phyloP scores from a whole-genome alignment of 30 jellyfish, hydroid and myxozoan genomes.

The Cassiopea andromeda region DNA sequence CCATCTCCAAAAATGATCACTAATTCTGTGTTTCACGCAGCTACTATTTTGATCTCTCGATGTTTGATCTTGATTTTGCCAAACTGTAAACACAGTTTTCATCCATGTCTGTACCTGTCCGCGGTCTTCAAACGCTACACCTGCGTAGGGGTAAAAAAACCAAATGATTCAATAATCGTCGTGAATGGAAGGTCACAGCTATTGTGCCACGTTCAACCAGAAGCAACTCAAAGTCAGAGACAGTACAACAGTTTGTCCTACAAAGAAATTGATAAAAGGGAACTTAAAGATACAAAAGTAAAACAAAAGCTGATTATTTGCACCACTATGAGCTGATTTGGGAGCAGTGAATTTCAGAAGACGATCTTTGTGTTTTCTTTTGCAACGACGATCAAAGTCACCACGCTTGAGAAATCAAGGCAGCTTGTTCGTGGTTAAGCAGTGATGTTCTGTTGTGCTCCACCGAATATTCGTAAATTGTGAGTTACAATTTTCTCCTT shows the following conservation, averaged over 20 bases:
- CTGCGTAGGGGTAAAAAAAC: conserved; percentile 61
- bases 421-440: conserved; percentile 34
- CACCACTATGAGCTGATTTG: too few relatives aligned
- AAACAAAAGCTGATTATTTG: too few relatives aligned
- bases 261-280: background rate
- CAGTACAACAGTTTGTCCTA: background rate
- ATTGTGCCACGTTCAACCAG: conserved; percentile 80
- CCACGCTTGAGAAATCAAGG: conserved; percentile 53
- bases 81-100: conserved; percentile 52
- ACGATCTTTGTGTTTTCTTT: conserved; percentile 11
- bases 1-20: too few relatives aligned
- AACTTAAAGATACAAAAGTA: background rate
- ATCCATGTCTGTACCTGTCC: conserved; percentile 55
- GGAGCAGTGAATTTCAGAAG: too few relatives aligned
- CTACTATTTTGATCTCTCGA: conserved; percentile 58
- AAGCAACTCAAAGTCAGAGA: background rate
- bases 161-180: conserved; percentile 53
- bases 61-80: conserved; percentile 58
- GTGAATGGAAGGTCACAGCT: conserved; percentile 73
- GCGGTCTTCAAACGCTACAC: conserved; percentile 49
- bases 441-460: conserved; percentile 75
- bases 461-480: conserved; percentile 74
- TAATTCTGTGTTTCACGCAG: conserved; percentile 20
- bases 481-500: conserved; percentile 15
- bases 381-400: conserved; percentile 7